These are phyloP conservation scores for Phrynosoma platyrhinos DNA, from an alignment of 2,113 vertebrate species.

Conservation along the genomic window DNA sequence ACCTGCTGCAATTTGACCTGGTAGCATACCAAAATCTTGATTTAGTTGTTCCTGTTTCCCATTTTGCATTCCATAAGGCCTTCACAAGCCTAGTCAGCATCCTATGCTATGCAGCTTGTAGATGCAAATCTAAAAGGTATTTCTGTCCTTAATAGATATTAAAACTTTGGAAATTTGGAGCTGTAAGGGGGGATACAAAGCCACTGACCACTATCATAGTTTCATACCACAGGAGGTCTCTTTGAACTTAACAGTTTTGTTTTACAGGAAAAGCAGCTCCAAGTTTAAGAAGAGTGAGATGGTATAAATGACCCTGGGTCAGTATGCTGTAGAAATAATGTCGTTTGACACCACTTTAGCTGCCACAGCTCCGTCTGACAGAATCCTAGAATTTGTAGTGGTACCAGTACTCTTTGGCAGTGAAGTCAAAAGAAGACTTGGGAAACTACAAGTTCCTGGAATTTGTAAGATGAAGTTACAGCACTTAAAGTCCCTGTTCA, in stretches of 20 bases:
- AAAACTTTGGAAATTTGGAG: background rate
- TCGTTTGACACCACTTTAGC: no score
- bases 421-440: no score
- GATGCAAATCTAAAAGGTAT: conserved; percentile 14
- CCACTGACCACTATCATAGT: background rate
- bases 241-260: conserved; percentile 19
- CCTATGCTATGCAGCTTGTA: background rate
- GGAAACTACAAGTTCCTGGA: no score
- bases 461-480: no score
- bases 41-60: conserved; percentile 47
- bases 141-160: background rate
- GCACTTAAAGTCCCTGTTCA: background rate
- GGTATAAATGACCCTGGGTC: no score
- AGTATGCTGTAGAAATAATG: no score
- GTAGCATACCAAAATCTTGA: conserved; percentile 47
- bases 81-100: conserved; percentile 53
- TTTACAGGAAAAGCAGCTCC: background rate
- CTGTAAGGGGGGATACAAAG: background rate
- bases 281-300: background rate
- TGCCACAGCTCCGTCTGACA: no score
- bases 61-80: conserved; percentile 23
- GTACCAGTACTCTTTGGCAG: no score
- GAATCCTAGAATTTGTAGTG: no score
- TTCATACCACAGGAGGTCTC: conserved; percentile 32
- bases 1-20: background rate